Evolutionary conservation across 2,888 invertebrate genomes (phyloP).

Genomic region (Itoplectis maculator): DNA sequence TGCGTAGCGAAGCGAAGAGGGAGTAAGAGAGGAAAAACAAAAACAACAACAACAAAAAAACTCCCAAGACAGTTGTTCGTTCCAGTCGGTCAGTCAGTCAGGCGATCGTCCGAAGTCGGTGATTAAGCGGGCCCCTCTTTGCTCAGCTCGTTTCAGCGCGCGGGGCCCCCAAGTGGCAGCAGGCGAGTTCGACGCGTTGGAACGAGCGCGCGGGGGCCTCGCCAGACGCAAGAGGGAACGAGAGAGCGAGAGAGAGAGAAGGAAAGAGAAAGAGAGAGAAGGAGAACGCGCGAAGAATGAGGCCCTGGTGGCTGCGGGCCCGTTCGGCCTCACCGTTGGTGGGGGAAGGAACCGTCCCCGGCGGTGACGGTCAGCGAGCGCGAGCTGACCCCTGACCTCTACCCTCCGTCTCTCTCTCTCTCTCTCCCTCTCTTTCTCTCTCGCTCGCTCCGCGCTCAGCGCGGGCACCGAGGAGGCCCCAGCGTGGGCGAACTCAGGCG

Average conservation of each 20-base stretch:
- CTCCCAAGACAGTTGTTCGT: conserved; percentile 47
- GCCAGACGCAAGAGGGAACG: conserved; percentile 60
- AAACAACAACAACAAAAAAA: neutral
- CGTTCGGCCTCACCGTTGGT: conserved; percentile 48
- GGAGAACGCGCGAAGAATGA: conserved; percentile 64
- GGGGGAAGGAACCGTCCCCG: conserved; percentile 81
- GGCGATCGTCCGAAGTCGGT: conserved; percentile 64
- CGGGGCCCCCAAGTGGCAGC: conserved; percentile 52
- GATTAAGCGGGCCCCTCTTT: conserved; percentile 74
- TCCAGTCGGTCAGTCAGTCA: conserved; percentile 71
- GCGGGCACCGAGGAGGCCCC: conserved; percentile 67
- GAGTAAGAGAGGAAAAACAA: too few species aligned
- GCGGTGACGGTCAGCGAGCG: conserved; percentile 85
- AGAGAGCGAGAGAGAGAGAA: conserved; percentile 50
- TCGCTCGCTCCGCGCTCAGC: conserved; percentile 72
- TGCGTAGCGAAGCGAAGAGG: neutral
- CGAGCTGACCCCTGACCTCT: conserved; percentile 83
- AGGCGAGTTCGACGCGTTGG: conserved; percentile 68
- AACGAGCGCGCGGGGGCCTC: conserved; percentile 53
- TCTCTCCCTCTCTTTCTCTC: conserved; percentile 63
- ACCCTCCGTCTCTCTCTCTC: conserved; percentile 72
- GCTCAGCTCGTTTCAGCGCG: conserved; percentile 47
- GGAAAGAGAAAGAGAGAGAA: conserved; percentile 67
- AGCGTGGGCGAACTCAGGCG: conserved; percentile 81
- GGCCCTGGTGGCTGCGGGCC: conserved; percentile 63